These are phyloP conservation scores for Cheilosia urbana DNA, from an alignment of 2,888 invertebrate species.

Conservation along the genomic window DNA sequence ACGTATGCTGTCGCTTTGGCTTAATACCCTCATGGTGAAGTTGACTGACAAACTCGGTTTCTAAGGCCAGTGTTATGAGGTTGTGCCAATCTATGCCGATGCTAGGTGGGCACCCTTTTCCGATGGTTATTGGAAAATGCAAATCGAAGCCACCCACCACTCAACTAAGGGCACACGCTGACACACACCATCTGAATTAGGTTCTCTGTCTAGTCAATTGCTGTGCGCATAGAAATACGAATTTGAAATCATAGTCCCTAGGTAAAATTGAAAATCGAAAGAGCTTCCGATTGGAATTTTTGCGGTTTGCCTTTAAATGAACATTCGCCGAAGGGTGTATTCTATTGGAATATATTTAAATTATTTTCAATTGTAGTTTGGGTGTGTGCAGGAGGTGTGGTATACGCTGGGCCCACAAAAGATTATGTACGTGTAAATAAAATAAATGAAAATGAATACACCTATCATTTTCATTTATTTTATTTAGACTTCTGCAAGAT, in stretches of 20 bases:
- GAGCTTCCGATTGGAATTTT: conserved; percentile 35
- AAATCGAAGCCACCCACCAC: conserved; percentile 37
- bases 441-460: too few relatives aligned
- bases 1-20: conserved; percentile 31
- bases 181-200: neutral
- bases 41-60: conserved; percentile 70
- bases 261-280: conserved; percentile 34
- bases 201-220: conserved; percentile 35
- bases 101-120: conserved; percentile 24
- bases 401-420: too few relatives aligned
- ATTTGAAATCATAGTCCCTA: neutral
- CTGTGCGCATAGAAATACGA: neutral
- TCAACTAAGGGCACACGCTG: neutral
- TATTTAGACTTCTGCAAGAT: too few relatives aligned
- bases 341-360: conserved; percentile 8
- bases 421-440: too few relatives aligned
- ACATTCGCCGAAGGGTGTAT: neutral
- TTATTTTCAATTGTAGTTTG: neutral
- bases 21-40: conserved; percentile 59
- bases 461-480: too few relatives aligned
- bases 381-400: neutral
- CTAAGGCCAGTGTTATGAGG: conserved; percentile 74
- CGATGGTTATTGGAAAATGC: conserved; percentile 32
- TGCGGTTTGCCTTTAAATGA: neutral
- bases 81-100: conserved; percentile 53